Percentiles rank a stretch among this genome's conserved stretches.
Conservation (phyloP, 1,140 invertebrate genomes). For the Euura lappo region DNA sequence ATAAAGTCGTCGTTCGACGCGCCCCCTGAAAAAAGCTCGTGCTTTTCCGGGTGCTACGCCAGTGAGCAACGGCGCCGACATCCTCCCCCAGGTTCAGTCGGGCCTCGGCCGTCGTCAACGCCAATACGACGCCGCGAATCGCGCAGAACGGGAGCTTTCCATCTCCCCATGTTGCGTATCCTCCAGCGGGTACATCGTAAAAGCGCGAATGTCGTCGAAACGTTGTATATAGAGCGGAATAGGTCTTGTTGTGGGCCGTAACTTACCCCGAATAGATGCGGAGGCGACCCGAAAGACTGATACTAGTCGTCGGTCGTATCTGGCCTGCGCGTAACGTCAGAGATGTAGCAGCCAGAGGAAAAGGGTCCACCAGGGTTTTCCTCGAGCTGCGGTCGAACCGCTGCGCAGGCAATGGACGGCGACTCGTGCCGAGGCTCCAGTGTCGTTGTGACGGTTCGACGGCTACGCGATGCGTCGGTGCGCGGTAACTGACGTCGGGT, state of each 20-base stretch:
- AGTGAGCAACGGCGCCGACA: slow-evolving; percentile 48
- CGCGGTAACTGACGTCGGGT: no score
- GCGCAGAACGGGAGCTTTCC: slow-evolving; percentile 21
- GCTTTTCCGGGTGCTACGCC: slow-evolving; percentile 58
- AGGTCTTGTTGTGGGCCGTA: no score
- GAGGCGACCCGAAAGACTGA: no score
- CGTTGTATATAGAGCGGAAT: no score
- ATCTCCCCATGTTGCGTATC: not conserved
- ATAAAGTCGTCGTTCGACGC: slow-evolving; percentile 3
- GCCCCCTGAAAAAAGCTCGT: slow-evolving; percentile 39
- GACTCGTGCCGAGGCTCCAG: not conserved
- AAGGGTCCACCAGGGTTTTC: not conserved
- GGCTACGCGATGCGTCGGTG: no score
- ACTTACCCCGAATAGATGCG: no score
- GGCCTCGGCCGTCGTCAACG: slow-evolving; percentile 59
- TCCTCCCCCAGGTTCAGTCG: slow-evolving; percentile 48
- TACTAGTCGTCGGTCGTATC: no score
- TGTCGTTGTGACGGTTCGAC: not conserved
- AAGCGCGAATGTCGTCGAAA: slow-evolving; percentile 13
- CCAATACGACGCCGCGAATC: slow-evolving; percentile 49
- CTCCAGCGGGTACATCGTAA: slow-evolving; percentile 14
- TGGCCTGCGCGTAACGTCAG: not conserved
- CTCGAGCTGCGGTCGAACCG: not conserved
- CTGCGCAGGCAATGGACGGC: slow-evolving; percentile 6
- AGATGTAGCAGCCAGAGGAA: not conserved